Percentiles rank a stretch among this genome's conserved stretches.
These are phyloP conservation scores for Brachionus koreanus DNA, from an alignment of 1,140 invertebrate species.

Conservation along the genomic window DNA sequence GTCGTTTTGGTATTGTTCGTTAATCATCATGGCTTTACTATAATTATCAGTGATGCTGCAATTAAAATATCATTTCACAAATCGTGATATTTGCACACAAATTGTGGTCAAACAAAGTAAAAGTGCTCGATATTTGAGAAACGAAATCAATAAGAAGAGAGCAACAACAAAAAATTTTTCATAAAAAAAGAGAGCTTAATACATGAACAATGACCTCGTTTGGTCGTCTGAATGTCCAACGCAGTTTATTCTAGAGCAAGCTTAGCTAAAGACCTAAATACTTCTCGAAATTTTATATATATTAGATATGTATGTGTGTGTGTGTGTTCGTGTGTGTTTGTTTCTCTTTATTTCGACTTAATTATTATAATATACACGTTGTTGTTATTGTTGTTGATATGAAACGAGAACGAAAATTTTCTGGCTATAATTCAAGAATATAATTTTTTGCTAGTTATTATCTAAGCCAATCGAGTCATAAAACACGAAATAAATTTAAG, in stretches of 20 bases:
- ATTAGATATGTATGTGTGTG: neutral
- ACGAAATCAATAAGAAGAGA: neutral
- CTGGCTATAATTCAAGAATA: neutral
- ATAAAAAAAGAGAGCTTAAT: neutral
- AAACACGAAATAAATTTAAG: neutral
- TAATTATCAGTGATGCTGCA: neutral
- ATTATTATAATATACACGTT: neutral
- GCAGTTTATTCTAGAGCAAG: neutral
- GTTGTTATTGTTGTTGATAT: neutral
- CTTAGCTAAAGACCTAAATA: neutral
- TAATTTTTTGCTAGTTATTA: neutral
- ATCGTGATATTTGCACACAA: neutral
- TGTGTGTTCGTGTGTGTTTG: neutral
- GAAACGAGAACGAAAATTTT: neutral
- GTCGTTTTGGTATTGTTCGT: neutral
- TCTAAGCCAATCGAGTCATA: neutral
- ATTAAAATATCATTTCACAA: neutral
- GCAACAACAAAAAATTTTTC: neutral
- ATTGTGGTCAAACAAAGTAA: neutral
- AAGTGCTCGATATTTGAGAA: neutral
- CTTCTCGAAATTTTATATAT: neutral
- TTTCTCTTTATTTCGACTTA: neutral
- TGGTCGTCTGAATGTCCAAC: neutral
- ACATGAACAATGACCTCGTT: constrained; percentile 21
- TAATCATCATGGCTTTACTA: neutral